A percentile compares a stretch with the other conserved stretches of the same genome.
These are phyloP conservation scores for Noctua pronuba DNA, from an alignment of 2,888 invertebrate species.

Conservation along the genomic window DNA sequence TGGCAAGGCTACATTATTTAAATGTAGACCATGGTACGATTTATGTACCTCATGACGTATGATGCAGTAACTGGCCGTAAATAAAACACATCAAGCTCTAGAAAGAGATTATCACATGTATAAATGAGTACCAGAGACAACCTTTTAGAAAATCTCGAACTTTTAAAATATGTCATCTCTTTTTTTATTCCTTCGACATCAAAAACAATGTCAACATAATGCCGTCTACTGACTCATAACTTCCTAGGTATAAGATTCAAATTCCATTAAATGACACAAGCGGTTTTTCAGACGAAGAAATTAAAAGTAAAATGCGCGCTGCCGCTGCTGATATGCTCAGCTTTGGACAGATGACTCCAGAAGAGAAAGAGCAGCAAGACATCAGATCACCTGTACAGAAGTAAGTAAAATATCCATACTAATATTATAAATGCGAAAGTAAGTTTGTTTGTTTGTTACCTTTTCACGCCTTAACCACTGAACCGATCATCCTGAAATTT, in stretches of 20 bases:
- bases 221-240: neutral
- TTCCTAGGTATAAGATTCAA: neutral
- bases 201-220: neutral
- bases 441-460: no score
- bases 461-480: no score
- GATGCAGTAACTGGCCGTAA: neutral
- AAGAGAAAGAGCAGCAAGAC: constrained; percentile 73
- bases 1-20: constrained; percentile 1
- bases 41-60: neutral
- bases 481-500: no score
- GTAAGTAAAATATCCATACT: constrained; percentile 75
- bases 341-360: constrained; percentile 75
- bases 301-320: constrained; percentile 81
- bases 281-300: constrained; percentile 77
- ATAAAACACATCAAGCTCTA: neutral
- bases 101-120: neutral
- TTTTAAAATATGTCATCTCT: neutral
- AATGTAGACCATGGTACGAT: no score
- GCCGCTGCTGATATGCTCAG: constrained; percentile 83
- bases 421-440: no score
- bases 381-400: constrained; percentile 79
- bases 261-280: neutral
- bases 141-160: neutral
- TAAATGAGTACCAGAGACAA: neutral
- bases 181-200: neutral